Base-by-base conservation (phyloP, 2,888 invertebrate genomes). In the Lottia scabra region DNA sequence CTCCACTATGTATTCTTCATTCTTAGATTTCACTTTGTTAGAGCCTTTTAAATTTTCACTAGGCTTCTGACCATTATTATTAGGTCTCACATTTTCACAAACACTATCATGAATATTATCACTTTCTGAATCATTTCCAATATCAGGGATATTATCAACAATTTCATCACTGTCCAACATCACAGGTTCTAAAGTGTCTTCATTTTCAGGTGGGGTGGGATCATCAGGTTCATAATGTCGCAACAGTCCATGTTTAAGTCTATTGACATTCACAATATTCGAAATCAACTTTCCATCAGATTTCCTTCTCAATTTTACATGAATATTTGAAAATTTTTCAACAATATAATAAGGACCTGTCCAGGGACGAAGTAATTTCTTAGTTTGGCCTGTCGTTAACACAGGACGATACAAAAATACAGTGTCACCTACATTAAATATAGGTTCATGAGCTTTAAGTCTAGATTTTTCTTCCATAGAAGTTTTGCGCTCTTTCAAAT, bases 331-430 rank as follows among this genome's bases (percentile, higher is more conserved):
- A n/a, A 56, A 23, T 56, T n/a, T 56, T 12, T 56, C 56, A 19
- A 56, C 19, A 19, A 19, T 56, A 19, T 56, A 56, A 56, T 56
- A 56, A 56, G 56, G 56, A 23, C 19, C 56, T n/a, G 19, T 19
- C 56, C 56, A 56, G 19, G 56, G 56, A 19, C 56, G 56, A 56
- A 56, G 56, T 19, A 56, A 23, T n/a, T 56, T 56, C 56, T 56
- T 56, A 19, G 10, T 19, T 23, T 19, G 56, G 19, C 56, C 56
- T 23, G n/a, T 1, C 8, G 16, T 19, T 56, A 56, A 56, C n/a
- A 56, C 56, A n/a, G 48, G 48, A 16, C 48, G 48, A 48, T 48
- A 56, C 5, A 56, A 23, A 56, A 56, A 15, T 8, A 56, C 2
- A 56, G 8, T n/a, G 56, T 56, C 56, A 56, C 56, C n/a, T 10